Base-by-base conservation (phyloP, 2,797 vertebrate species). In the Arrhamphus sclerolepis region DNA sequence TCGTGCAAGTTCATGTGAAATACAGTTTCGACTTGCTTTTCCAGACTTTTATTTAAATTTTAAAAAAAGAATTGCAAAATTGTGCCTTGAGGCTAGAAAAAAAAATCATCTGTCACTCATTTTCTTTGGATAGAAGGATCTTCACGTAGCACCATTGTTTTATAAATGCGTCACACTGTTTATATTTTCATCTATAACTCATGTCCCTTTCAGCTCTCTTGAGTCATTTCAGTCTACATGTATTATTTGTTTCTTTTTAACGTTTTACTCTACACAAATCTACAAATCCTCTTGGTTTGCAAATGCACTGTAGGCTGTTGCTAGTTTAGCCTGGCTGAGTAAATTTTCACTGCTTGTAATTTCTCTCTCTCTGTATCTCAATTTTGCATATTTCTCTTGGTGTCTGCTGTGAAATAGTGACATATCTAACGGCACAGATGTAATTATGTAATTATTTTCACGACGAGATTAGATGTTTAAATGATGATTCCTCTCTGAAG, bases 241-340 rank as follows among this genome's bases (percentile, higher is more conserved):
- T 64, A 4, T 80, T 26, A 67, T 75, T 78, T 70, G 0, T 55
- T 58, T 46, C 41, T 54, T 54, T 56, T 61, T 58, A n/a, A 34
- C 62, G 46, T 54, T 78, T 50, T 55, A 66, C 43, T 76, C 52
- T 54, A 42, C 16, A 59, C 31, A 44, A 64, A 75, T 77, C 31
- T 67, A 61, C 50, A 59, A 67, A 74, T 57, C 67, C 75, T 79
- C 78, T 72, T 72, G 46, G 44, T 72, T 55, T 75, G 72, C 70
- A 74, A 71, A 64, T 47, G 71, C 83, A 82, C 66, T 65, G 19
- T 71, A 56, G 81, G 82, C 85, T 85, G 71, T 56, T 70, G 56
- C 77, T 75, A 56, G 41, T 77, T 52, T 65, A 74, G 68, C 54
- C 77, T 76, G 67, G 81, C 81, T 86, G 56, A 85, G 56, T 66